Conservation (phyloP, 92 coral and sea anemone species). For the Siderastrea siderea region DNA sequence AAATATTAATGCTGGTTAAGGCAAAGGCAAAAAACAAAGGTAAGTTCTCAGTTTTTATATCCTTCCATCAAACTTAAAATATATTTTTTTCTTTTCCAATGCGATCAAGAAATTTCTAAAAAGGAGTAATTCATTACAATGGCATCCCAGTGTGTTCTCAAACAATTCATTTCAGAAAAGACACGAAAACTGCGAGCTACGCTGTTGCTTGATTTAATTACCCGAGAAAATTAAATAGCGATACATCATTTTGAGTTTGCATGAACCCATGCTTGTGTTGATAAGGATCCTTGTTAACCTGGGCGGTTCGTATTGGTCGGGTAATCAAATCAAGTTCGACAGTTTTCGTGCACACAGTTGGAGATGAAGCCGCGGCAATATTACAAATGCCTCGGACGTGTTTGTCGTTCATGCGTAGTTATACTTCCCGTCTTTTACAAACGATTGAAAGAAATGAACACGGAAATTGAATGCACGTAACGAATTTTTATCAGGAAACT, state of each 20-base stretch:
- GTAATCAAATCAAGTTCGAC: conserved; percentile 3
- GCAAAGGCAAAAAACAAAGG: neutral
- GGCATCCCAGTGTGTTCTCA: neutral
- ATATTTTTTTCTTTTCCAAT: too few relatives aligned
- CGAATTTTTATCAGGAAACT: neutral
- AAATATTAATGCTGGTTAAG: conserved; percentile 33
- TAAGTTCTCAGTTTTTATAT: neutral
- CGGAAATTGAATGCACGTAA: neutral
- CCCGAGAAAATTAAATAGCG: conserved; percentile 28
- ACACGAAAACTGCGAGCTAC: neutral
- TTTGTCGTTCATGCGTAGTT: neutral
- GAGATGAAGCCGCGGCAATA: neutral
- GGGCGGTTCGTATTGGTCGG: conserved; percentile 14
- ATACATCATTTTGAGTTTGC: conserved; percentile 34
- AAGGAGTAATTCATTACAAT: neutral
- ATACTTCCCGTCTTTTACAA: neutral
- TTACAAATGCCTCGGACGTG: neutral
- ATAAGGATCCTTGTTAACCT: conserved; percentile 6
- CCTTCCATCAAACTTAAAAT: neutral
- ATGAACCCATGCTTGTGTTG: conserved; percentile 17
- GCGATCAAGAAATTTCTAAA: neutral
- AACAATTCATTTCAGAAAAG: conserved; percentile 5
- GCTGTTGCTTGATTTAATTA: conserved; percentile 27
- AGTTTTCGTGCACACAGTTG: conserved; percentile 21
- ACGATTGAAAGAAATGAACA: neutral